These are phyloP conservation scores for Sycobia sp. DNA, from an alignment of 1,140 invertebrate species.

Conservation along the genomic window DNA sequence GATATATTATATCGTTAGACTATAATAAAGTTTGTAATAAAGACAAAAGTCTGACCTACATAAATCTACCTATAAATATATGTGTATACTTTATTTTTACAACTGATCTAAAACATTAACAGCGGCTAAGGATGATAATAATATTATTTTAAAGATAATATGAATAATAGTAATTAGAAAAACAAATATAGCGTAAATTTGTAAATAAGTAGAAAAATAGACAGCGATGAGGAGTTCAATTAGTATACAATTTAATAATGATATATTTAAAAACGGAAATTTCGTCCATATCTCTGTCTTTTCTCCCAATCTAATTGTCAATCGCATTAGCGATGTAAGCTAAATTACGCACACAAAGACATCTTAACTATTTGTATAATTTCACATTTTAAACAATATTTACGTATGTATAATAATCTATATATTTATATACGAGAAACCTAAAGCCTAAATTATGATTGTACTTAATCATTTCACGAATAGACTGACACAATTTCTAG, in stretches of 20 bases:
- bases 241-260: not conserved
- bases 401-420: not conserved
- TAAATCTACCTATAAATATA: slow-evolving; percentile 26
- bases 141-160: not conserved
- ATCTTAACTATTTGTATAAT: slow-evolving; percentile 9
- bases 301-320: not conserved
- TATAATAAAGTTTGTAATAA: too few relatives aligned
- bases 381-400: not conserved
- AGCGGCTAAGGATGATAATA: slow-evolving; percentile 40
- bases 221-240: slow-evolving; percentile 1
- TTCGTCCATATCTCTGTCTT: slow-evolving; percentile 5
- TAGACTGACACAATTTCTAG: slow-evolving; percentile 20
- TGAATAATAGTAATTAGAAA: slow-evolving; percentile 9
- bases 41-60: slow-evolving; percentile 4
- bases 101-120: slow-evolving; percentile 49
- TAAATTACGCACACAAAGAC: not conserved
- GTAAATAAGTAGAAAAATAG: slow-evolving; percentile 6
- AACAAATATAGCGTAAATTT: not conserved
- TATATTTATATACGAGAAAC: slow-evolving; percentile 1
- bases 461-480: slow-evolving; percentile 8
- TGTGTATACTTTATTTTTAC: slow-evolving; percentile 40
- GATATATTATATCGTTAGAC: too few relatives aligned
- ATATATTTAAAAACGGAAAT: not conserved
- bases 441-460: not conserved
- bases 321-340: not conserved